Percentiles rank a stretch among this genome's conserved stretches.
phyloP scores from a whole-genome alignment of 2,888 invertebrate species.

The Argyresthia goedartella region DNA sequence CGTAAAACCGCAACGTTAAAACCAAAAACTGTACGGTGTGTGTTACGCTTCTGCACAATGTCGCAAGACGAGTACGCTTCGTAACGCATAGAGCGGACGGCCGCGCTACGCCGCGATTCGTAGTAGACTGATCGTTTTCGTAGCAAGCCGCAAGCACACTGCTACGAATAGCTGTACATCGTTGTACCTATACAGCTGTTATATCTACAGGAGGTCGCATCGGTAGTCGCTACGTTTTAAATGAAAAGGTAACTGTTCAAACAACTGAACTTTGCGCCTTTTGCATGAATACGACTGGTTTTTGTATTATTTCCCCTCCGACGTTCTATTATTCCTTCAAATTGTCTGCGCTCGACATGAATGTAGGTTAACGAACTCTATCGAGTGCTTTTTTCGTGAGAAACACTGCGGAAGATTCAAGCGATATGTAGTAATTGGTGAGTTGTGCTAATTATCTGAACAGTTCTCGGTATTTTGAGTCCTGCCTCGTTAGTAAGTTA shows the following conservation, averaged over 20 bases:
- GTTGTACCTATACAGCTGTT: too few species aligned
- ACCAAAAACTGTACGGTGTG: background rate
- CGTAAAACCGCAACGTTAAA: background rate
- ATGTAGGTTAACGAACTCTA: too few species aligned
- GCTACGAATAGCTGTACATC: background rate
- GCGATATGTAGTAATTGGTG: too few species aligned
- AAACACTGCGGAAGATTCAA: too few species aligned
- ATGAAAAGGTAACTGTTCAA: slow-evolving; percentile 53
- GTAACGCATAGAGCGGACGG: slow-evolving; percentile 19
- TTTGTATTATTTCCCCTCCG: background rate
- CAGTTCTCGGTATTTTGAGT: too few species aligned
- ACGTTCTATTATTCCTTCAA: too few species aligned
- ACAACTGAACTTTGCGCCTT: slow-evolving; percentile 57
- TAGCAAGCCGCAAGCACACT: slow-evolving; percentile 31
- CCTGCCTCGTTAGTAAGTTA: too few species aligned
- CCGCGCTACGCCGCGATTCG: slow-evolving; percentile 30
- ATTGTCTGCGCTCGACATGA: too few species aligned
- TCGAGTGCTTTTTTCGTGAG: too few species aligned
- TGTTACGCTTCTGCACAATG: background rate
- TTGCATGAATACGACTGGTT: slow-evolving; percentile 37
- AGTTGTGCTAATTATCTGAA: too few species aligned
- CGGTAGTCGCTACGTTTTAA: background rate
- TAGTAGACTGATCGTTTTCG: slow-evolving; percentile 36
- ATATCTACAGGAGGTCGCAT: background rate
- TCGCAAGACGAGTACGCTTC: background rate